Percentiles rank a stretch among this genome's conserved stretches.
These are phyloP conservation scores for Calyptommatus sinebrachiatus DNA, from an alignment of 2,113 vertebrate species.

Conservation along the genomic window DNA sequence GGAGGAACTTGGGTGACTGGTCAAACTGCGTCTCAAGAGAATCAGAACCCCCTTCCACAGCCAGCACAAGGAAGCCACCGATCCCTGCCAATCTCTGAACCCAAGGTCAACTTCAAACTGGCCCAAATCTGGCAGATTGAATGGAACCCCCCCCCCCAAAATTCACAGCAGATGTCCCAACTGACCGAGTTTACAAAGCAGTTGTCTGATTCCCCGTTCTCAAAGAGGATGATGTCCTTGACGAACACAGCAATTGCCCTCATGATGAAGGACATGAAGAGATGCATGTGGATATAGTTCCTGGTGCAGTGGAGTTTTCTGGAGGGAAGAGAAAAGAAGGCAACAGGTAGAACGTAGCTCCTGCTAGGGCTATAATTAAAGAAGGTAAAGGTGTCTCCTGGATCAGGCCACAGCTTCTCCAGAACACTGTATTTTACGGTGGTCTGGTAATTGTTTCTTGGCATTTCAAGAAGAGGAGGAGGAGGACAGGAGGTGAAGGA, in stretches of 20 bases:
- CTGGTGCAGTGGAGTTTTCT: conserved; percentile 94
- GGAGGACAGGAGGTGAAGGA: no score
- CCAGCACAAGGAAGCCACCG: neutral
- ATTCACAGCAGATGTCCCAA: neutral
- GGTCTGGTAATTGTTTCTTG: no score
- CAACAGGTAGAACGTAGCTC: no score
- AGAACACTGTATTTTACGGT: no score
- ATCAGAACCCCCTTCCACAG: neutral
- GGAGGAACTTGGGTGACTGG: neutral
- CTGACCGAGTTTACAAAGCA: conserved; percentile 86
- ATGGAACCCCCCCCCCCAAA: no score
- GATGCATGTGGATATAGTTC: conserved; percentile 94
- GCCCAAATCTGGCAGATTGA: accelerated
- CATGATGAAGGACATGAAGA: conserved; percentile 93
- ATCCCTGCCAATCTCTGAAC: no score
- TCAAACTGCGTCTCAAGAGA: no score
- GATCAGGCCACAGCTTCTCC: no score
- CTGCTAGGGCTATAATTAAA: no score
- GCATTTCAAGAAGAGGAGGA: no score
- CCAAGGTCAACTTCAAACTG: neutral
- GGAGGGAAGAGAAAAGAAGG: conserved; percentile 10
- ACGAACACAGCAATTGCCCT: conserved; percentile 88
- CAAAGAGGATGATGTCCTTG: conserved; percentile 90
- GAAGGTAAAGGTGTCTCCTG: no score
- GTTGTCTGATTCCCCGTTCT: conserved; percentile 77